A percentile compares a stretch with the other conserved stretches of the same genome.
phyloP scores from a whole-genome alignment of 2,888 invertebrate genomes.

The Crocallis elinguaria region DNA sequence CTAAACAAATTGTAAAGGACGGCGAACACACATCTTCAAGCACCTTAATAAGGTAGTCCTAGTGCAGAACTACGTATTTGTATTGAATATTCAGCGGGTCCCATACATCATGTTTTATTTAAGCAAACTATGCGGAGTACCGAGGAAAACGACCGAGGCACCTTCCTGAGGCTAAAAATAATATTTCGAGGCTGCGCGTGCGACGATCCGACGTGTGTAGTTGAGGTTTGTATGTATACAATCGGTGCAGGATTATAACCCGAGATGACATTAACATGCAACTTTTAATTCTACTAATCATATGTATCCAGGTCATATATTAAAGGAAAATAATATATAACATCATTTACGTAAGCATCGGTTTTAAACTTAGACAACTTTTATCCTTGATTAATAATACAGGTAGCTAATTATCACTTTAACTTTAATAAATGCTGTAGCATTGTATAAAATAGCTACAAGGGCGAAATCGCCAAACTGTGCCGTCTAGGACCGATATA shows the following conservation, averaged over 20 bases:
- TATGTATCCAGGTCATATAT: too few relatives aligned
- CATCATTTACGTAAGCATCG: too few relatives aligned
- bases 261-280: slow-evolving; percentile 35
- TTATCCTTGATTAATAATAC: too few relatives aligned
- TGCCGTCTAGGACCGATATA: too few relatives aligned
- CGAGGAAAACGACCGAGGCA: slow-evolving; percentile 74
- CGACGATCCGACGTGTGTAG: slow-evolving; percentile 54
- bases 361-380: too few relatives aligned
- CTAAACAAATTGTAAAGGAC: slow-evolving; percentile 21
- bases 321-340: too few relatives aligned
- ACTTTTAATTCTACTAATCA: slow-evolving; percentile 2
- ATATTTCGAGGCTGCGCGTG: slow-evolving; percentile 78
- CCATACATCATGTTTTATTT: slow-evolving; percentile 61
- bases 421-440: too few relatives aligned
- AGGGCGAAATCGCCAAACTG: too few relatives aligned
- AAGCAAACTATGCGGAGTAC: slow-evolving; percentile 42
- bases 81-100: slow-evolving; percentile 53
- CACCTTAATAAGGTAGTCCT: slow-evolving; percentile 36
- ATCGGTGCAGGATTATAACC: slow-evolving; percentile 44
- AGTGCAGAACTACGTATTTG: slow-evolving; percentile 46
- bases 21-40: slow-evolving; percentile 23
- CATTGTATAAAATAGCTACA: too few relatives aligned
- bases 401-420: too few relatives aligned
- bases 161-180: slow-evolving; percentile 81
- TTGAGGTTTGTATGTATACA: slow-evolving; percentile 28